Percentiles rank a stretch among this genome's conserved stretches.
phyloP scores from a whole-genome alignment of 2,113 vertebrate species.

The Oryzias curvinotus region DNA sequence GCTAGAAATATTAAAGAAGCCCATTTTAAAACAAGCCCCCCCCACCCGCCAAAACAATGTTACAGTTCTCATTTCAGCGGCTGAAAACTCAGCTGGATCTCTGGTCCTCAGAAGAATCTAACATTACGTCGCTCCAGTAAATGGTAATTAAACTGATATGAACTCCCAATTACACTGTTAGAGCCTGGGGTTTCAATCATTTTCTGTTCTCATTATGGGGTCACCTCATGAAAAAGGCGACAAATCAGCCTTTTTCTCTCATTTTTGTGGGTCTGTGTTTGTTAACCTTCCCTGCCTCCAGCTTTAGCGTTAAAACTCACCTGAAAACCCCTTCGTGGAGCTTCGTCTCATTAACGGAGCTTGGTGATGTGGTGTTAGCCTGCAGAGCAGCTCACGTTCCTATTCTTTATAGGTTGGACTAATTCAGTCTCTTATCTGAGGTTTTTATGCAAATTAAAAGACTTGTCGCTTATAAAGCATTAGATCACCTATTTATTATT shows the following conservation, averaged over 20 bases:
- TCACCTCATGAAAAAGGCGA: slow-evolving; percentile 3
- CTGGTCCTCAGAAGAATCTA: background rate
- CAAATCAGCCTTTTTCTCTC: background rate
- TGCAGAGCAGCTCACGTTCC: no score
- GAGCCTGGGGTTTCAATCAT: background rate
- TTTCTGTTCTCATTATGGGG: slow-evolving; percentile 4
- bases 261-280: background rate
- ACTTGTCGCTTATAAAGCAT: no score
- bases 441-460: no score
- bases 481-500: no score
- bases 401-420: no score
- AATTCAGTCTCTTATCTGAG: no score
- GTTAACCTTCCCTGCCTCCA: background rate
- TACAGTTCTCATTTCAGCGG: background rate
- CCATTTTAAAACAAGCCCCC: background rate
- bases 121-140: slow-evolving; percentile 9
- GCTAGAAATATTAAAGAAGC: background rate
- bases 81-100: background rate
- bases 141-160: slow-evolving; percentile 25
- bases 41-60: rapidly evolving
- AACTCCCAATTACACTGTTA: slow-evolving; percentile 16
- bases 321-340: background rate
- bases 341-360: background rate
- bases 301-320: background rate
- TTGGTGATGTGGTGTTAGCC: no score